Conservation (phyloP, 2,113 vertebrate genomes). For the Pyrgilauda ruficollis region DNA sequence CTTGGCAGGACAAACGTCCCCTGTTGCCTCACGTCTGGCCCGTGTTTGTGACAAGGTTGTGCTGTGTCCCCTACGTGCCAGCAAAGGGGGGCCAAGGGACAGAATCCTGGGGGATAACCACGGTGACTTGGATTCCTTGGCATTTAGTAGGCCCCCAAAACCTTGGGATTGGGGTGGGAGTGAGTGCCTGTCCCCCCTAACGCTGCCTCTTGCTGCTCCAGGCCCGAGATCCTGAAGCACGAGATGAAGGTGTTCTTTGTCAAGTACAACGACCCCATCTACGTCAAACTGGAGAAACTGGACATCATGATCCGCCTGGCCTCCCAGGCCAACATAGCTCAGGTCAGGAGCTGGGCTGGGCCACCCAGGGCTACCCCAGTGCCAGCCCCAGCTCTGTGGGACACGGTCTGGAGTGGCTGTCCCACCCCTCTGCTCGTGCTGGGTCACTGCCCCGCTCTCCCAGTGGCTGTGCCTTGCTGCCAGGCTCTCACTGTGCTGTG, state of each 20-base stretch:
- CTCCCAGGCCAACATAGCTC: slow-evolving; percentile 96
- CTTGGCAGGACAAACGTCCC: background rate
- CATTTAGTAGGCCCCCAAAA: background rate
- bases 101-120: background rate
- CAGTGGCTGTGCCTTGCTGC: background rate
- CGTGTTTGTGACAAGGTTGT: background rate
- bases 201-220: background rate
- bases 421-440: fast-evolving
- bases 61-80: background rate
- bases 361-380: fast-evolving
- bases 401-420: fast-evolving
- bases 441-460: fast-evolving
- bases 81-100: background rate
- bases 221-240: slow-evolving; percentile 95
- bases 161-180: background rate
- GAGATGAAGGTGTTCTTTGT: slow-evolving; percentile 99
- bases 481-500: background rate
- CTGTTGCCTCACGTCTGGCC: background rate
- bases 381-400: background rate
- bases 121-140: fast-evolving
- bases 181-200: fast-evolving
- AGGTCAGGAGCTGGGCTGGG: slow-evolving; percentile 73
- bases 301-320: slow-evolving; percentile 99
- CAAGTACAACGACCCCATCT: slow-evolving; percentile 99
- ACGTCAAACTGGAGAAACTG: slow-evolving; percentile 97